A percentile compares a stretch with the other conserved stretches of the same genome.
Evolutionary conservation across 2,888 invertebrate genomes (phyloP).

Genomic region (Caenorhabditis sp.): DNA sequence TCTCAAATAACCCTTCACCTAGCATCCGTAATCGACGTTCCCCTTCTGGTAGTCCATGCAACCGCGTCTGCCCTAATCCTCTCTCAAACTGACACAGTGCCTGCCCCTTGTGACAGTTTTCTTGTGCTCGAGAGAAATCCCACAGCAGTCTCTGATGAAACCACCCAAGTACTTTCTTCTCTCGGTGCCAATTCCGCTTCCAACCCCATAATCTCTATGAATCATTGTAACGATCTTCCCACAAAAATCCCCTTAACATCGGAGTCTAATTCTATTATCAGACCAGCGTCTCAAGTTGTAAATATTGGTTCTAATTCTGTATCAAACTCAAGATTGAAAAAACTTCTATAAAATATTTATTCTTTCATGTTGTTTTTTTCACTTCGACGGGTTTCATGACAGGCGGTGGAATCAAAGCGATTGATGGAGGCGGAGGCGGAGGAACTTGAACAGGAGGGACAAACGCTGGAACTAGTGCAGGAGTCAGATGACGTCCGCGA

Average conservation of each 20-base stretch:
- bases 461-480: background rate
- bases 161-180: slow-evolving; percentile 17
- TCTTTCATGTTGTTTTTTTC: background rate
- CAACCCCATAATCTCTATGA: slow-evolving; percentile 49
- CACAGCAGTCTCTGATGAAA: slow-evolving; percentile 1
- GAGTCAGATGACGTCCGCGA: slow-evolving; percentile 44
- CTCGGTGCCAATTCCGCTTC: slow-evolving; percentile 45
- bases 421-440: too few species aligned
- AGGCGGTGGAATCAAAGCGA: too few species aligned
- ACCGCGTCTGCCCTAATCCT: slow-evolving; percentile 33
- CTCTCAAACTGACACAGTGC: slow-evolving; percentile 64
- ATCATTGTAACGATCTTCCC: slow-evolving; percentile 47
- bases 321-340: slow-evolving; percentile 7
- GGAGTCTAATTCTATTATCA: slow-evolving; percentile 35
- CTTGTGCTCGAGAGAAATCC: slow-evolving; percentile 52
- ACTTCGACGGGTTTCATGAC: too few species aligned
- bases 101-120: slow-evolving; percentile 57
- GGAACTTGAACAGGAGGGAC: too few species aligned
- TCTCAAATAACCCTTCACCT: slow-evolving; percentile 49
- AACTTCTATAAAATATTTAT: slow-evolving; percentile 28
- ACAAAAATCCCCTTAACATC: slow-evolving; percentile 11
- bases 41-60: slow-evolving; percentile 31
- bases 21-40: slow-evolving; percentile 54
- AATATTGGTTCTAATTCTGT: background rate
- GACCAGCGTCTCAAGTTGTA: slow-evolving; percentile 58